Evolutionary conservation across 1,140 invertebrate genomes (phyloP), one percentile per base, ranked within the genome.

Genomic region (Lasioglossum albipes): DNA sequence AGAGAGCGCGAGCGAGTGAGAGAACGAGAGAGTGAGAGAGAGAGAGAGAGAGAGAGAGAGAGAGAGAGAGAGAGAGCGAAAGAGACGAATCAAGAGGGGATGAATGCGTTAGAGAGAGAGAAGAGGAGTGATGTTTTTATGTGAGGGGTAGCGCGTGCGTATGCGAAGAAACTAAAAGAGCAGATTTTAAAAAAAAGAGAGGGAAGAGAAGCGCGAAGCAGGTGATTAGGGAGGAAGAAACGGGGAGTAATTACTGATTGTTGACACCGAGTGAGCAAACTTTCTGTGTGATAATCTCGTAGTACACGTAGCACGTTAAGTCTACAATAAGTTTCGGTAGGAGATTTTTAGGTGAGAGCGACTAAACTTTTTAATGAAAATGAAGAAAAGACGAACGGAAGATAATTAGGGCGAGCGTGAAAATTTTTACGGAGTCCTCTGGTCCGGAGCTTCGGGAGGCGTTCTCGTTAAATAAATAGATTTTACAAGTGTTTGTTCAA

Each of bases 271-370:
- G 89, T 89, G 90, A 90, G 91, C 84, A 83, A 90, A 90, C 90
- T 92, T 92, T 91, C 89, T 90, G 91, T 93, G 92, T 93, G 92
- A 93, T 93, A 93, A 93, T 93, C 91, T 92, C 90, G 90, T 91
- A 92, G 82, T 87, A 87, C 84, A 87, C 85, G 85, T 87, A 87
- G 84, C 84, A 81, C 83, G 86, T 86, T 83, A 86, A 83, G 85
- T 86, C 85, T 86, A 86, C 84, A 82, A 86, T 87, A 88, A 79
- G 83, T 86, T 86, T 80, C 73, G 83, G 74, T 84, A 85, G 73
- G 36, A 76, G 76, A 86, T 85, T 80, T 80, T 85, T 82, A 86
- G 79, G 80, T 70, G 83, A 79, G 75, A 75, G 72, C 80, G 83
- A 82, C 75, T 86, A 76, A 75, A 75, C 76, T 79, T 79, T 79